Evolutionary conservation across 2,797 vertebrate genomes (phyloP), one percentile per base, ranked within the genome.

Genomic region (Thaleichthys pacificus): DNA sequence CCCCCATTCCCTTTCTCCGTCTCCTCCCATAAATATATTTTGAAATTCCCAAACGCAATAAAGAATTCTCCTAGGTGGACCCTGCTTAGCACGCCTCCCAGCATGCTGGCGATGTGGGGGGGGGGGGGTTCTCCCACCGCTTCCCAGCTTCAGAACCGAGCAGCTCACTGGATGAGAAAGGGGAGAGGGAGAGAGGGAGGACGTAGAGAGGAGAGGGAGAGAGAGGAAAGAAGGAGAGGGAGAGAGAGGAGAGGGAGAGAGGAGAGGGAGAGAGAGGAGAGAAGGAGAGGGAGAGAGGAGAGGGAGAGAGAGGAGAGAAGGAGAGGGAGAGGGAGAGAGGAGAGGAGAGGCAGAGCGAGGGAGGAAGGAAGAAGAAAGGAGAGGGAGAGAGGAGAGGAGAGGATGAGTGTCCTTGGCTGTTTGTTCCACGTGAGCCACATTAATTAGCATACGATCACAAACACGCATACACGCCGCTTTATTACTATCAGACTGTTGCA

Each of bases 401-500:
- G 47, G 82, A 86, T 87, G 87, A 80, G 79, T 84, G 91, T 91
- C 91, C 91, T 91, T 92, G 89, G 85, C 79, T 84, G 86, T 81
- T 87, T 88, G 78, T 89, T 88, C 83, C 88, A 86, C 81, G 86
- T 84, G 80, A 73, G 80, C 86, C 85, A 86, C 84, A 79, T 85
- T 89, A 87, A 91, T 91, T 92, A 91, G 87, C 91, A 90, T 90
- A 81, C 80, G 77, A 87, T 89, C 49, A 35, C 3, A 32, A 26
- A 68, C 17, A 21, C 7, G 19, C 64, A 49, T 42, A 65, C 62
- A 22, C 35, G 21, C 30, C 17, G 26, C 15, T 17, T 7, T 9
- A 42, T 12, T 42, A 42, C 38, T 42, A 42, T 42, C 38, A 42
- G 9, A 42, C 38, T 42, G 38, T 42, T 42, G 38, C 38, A 42